A percentile compares a stretch with the other conserved stretches of the same genome.
phyloP scores from a whole-genome alignment of 2,797 vertebrate genomes.

The Sarcophilus harrisii region DNA sequence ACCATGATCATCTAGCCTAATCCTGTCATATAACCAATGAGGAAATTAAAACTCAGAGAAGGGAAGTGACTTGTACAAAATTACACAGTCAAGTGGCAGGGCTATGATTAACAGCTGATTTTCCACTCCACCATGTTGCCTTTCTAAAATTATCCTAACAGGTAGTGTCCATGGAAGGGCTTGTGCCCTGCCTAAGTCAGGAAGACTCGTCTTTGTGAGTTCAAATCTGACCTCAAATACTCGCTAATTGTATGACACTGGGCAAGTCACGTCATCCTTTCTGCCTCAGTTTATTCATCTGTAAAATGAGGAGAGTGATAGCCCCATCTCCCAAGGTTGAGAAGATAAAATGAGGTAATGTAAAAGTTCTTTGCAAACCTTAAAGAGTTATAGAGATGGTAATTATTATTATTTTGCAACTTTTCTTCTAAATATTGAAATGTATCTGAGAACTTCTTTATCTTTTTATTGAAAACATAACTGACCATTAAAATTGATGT shows the following conservation, averaged over 20 bases:
- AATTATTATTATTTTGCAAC: too few relatives aligned
- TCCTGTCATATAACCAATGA: neutral
- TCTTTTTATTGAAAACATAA: too few relatives aligned
- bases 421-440: too few relatives aligned
- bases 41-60: neutral
- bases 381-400: too few relatives aligned
- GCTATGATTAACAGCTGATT: neutral
- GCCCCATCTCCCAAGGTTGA: too few relatives aligned
- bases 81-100: neutral
- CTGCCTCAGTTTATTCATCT: neutral
- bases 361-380: too few relatives aligned
- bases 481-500: too few relatives aligned
- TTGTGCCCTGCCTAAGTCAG: neutral
- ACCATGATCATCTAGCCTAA: neutral
- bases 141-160: neutral
- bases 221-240: neutral
- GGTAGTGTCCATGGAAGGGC: neutral
- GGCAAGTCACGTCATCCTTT: neutral
- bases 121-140: neutral
- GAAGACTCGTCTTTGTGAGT: neutral
- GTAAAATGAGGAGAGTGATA: neutral
- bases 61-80: neutral
- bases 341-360: too few relatives aligned
- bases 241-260: neutral
- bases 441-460: too few relatives aligned